A percentile compares a stretch with the other conserved stretches of the same genome.
Evolutionary conservation across 1,140 invertebrate genomes (phyloP).

Genomic region (Belonocnema kinseyi): DNA sequence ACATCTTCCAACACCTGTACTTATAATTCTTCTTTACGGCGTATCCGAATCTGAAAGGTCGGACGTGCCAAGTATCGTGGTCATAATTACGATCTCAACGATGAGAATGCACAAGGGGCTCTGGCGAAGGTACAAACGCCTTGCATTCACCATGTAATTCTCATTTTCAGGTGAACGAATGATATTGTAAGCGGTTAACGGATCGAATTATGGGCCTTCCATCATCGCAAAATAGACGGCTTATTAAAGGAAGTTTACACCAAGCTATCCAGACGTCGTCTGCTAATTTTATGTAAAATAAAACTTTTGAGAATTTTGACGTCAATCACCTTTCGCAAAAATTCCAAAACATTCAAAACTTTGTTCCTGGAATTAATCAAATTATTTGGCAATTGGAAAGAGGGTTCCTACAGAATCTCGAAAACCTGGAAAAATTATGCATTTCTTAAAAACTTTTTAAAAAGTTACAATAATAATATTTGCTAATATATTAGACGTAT

Average conservation of each 20-base stretch:
- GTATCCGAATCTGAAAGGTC: constrained; percentile 19
- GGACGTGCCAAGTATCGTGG: constrained; percentile 18
- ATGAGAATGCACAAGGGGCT: not conserved
- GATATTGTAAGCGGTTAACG: constrained; percentile 28
- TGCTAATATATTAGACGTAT: too few species aligned
- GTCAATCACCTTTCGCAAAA: not conserved
- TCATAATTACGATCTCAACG: constrained; percentile 20
- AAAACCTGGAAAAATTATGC: too few species aligned
- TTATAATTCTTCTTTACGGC: not conserved
- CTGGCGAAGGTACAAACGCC: not conserved
- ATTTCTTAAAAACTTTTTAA: too few species aligned
- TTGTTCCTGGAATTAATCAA: too few species aligned
- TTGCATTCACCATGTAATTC: constrained; percentile 13
- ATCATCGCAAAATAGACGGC: constrained; percentile 32
- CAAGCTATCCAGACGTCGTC: not conserved
- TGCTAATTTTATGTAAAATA: not conserved
- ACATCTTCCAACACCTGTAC: not conserved
- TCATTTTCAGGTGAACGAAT: constrained; percentile 31
- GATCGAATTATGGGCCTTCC: constrained; percentile 36
- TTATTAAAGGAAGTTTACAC: constrained; percentile 38
- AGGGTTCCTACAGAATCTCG: too few species aligned
- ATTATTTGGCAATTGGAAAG: too few species aligned
- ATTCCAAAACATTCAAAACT: too few species aligned
- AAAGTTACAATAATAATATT: too few species aligned
- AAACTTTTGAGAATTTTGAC: not conserved